phyloP scores from a whole-genome alignment of 2,888 invertebrate species.

The Macropis europaea region DNA sequence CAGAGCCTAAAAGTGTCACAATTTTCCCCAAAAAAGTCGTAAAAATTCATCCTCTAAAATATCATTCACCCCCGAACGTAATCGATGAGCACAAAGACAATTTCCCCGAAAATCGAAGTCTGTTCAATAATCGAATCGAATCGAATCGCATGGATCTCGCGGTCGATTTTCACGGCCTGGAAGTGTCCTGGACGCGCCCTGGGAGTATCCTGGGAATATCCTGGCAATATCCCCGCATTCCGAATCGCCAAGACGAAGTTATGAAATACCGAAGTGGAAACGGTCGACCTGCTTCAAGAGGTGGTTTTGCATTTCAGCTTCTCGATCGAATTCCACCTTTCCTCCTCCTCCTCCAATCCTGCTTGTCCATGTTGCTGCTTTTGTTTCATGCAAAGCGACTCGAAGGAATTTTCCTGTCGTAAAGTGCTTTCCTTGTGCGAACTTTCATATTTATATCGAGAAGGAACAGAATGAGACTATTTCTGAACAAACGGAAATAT shows the following conservation, averaged over 20 bases:
- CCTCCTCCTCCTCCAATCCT: slow-evolving; percentile 7
- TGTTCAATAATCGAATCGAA: neutral
- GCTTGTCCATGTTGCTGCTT: slow-evolving; percentile 1
- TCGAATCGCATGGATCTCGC: slow-evolving; percentile 15
- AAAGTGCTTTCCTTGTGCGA: slow-evolving; percentile 23
- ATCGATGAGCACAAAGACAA: neutral
- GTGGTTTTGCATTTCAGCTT: slow-evolving; percentile 67
- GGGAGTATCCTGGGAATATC: slow-evolving; percentile 57
- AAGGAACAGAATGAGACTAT: too few species aligned
- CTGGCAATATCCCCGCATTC: slow-evolving; percentile 46
- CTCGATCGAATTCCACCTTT: slow-evolving; percentile 56
- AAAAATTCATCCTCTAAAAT: too few species aligned
- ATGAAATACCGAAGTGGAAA: slow-evolving; percentile 69
- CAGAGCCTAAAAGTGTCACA: neutral
- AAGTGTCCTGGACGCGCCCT: slow-evolving; percentile 32
- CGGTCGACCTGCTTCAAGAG: slow-evolving; percentile 61
- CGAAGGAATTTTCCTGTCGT: slow-evolving; percentile 46
- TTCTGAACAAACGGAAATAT: too few species aligned
- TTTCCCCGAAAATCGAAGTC: neutral
- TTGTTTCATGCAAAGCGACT: slow-evolving; percentile 36
- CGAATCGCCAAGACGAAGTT: slow-evolving; percentile 53
- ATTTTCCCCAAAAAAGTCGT: too few species aligned
- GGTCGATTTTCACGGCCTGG: slow-evolving; percentile 11
- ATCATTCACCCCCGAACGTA: neutral
- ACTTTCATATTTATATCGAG: too few species aligned